Conservation (phyloP, 2,797 vertebrate genomes). For the Sciurus vulgaris region DNA sequence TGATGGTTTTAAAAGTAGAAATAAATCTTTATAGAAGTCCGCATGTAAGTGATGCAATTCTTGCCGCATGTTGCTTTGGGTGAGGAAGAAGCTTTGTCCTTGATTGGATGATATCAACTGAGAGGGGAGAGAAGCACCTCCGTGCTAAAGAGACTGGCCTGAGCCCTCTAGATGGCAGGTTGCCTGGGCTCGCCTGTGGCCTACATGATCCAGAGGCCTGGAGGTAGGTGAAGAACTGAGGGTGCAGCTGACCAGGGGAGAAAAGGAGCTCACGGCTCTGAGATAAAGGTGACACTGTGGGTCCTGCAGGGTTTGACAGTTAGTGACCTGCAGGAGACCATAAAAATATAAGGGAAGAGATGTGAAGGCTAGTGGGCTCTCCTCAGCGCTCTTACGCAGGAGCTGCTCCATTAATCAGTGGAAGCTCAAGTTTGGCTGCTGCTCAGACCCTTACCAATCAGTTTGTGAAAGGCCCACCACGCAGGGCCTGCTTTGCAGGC, state of each 20-base stretch:
- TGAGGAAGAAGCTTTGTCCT: neutral
- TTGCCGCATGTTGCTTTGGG: neutral
- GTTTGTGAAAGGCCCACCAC: neutral
- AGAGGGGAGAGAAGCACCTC: neutral
- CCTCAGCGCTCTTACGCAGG: rapidly evolving
- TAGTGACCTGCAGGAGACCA: neutral
- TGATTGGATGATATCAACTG: neutral
- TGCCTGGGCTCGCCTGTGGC: neutral
- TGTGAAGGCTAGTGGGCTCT: neutral
- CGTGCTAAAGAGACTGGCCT: neutral
- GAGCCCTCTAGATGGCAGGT: too few relatives aligned
- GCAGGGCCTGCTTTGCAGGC: neutral
- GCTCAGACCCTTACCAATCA: neutral
- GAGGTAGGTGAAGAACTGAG: neutral
- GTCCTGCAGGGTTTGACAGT: neutral
- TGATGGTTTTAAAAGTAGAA: neutral
- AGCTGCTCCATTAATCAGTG: neutral
- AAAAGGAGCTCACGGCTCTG: neutral
- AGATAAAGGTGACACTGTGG: too few relatives aligned
- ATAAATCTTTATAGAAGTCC: neutral
- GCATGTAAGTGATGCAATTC: neutral
- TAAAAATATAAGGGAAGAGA: neutral
- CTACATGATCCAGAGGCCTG: neutral
- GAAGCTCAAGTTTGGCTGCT: neutral
- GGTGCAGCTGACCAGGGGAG: rapidly evolving